These are phyloP conservation scores for Stictocephala bisonia DNA, from an alignment of 2,888 invertebrate genomes.

Conservation along the genomic window DNA sequence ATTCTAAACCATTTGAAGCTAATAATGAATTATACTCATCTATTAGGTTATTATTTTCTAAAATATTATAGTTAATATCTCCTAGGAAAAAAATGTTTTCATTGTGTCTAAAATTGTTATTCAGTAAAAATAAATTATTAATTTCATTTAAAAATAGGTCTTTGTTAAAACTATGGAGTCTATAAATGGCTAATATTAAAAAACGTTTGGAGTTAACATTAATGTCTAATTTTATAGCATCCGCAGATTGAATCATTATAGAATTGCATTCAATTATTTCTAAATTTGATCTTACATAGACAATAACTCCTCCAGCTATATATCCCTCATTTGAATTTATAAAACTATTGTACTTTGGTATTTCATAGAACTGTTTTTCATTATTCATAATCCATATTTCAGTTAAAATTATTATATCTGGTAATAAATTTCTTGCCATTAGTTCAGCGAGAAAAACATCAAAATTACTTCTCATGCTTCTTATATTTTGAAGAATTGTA, in stretches of 20 bases:
- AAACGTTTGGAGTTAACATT: neutral
- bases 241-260: neutral
- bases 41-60: no score
- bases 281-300: neutral
- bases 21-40: no score
- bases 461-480: neutral
- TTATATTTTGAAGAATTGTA: neutral
- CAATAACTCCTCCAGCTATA: neutral
- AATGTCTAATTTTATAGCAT: neutral
- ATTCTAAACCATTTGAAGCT: no score
- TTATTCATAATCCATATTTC: neutral
- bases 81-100: neutral
- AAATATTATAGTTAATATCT: neutral
- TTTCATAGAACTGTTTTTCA: slow-evolving; percentile 7
- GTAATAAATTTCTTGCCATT: neutral
- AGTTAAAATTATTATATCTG: neutral
- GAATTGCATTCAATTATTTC: neutral
- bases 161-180: neutral
- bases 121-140: neutral
- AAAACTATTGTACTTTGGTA: neutral
- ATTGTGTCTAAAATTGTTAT: neutral
- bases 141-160: neutral
- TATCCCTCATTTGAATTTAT: neutral
- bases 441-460: neutral
- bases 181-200: neutral